Base-by-base conservation (phyloP, 2,113 vertebrate genomes). In the Polypterus senegalus region DNA sequence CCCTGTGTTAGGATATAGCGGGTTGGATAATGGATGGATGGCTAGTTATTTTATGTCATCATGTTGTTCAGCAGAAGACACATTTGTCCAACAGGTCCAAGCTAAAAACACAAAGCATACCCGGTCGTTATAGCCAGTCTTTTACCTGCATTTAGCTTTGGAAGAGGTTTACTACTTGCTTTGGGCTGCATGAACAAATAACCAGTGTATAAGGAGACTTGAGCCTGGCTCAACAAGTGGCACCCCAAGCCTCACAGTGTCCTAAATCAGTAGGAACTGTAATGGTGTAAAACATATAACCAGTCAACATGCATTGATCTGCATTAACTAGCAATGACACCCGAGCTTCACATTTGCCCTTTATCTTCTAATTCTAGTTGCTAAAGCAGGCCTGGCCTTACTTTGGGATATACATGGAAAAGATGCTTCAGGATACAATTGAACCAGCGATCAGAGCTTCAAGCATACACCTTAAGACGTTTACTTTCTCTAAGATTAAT, bases 351-450 rank as follows among this genome's bases (percentile, higher is more conserved):
- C 27, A n/a, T 54, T 65, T 27, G 5, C 7, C 11, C 2, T 9
- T 63, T 60, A 57, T 63, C 46, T 57, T 3, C 60, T 49, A 58
- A 27, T 27, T 27, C 27, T 27, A 99, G 96, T 77, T 97, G 64
- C 72, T 99, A 72, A 65, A 74, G 7, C 96, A 98, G 78, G 88
- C 82, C 57, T 99, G 96, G 96, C 96, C 96, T 1, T 98, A 92
- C 73, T 86, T 99, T 1, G 92, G 86, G 58, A 84, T 90, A 67
- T 90, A 84, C 66, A 88, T 97, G 91, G 96, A 99, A 60, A 95
- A 88, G 67, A 74, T 94, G 1, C 79, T 99, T 46, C 89, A 84
- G 65, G 86, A 87, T 63, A 91, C 81, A 44, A 80, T 99, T 43
- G 90, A 99, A 66, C 74, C 80, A 0, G 69, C 85, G 47, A 77